Evolutionary conservation across 92 coral and sea anemone genomes (phyloP), one percentile per base, ranked within the genome.

Genomic region (Phenganax subtilis): DNA sequence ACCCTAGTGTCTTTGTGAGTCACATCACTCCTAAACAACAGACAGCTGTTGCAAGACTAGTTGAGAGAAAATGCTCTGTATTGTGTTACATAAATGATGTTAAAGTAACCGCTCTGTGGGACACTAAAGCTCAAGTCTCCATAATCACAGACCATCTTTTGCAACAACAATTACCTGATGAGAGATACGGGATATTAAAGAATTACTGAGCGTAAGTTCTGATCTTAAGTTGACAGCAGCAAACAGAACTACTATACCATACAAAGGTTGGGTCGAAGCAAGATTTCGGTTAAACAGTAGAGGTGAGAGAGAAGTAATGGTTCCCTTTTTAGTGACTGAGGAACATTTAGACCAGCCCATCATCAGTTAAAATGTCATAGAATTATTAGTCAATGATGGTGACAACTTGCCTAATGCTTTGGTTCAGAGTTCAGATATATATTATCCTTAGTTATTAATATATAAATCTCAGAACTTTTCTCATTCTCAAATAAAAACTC

Each of bases 321-420:
- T 88, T 47, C 90, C 90, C 57, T 88, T 91, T 83, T 82, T 86
- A 55, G 81, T 86, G 30, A 86, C 87, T 15, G 82, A 63, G 59
- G 88, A 91, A 84, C 68, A 81, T 67, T 55, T 90, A 58, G 90
- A 85, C 16, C 88, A 73, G 61, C 90, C 90, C 47, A 86, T 88
- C 51, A 88, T 91, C 66, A 88, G 96, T 12, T 91, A 71, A 71
- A 91, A 91, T 80, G 91, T 88, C 14, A 91, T 88, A 71, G 90
- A 88, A 79, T 54, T 81, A 56, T 83, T 90, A 73, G 87, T 88
- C 71, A 86, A 84, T 82, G 83, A 85, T 54, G 67, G 14, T 11
- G 29, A 16, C 7, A 20, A 56, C 12, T 15, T 25, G 27, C 61
- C 62, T 12, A 71, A 85, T 51, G 76, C 53, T 64, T 27, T 90